Conservation (phyloP, 2,113 vertebrate species). For the Larimichthys polyactis region DNA sequence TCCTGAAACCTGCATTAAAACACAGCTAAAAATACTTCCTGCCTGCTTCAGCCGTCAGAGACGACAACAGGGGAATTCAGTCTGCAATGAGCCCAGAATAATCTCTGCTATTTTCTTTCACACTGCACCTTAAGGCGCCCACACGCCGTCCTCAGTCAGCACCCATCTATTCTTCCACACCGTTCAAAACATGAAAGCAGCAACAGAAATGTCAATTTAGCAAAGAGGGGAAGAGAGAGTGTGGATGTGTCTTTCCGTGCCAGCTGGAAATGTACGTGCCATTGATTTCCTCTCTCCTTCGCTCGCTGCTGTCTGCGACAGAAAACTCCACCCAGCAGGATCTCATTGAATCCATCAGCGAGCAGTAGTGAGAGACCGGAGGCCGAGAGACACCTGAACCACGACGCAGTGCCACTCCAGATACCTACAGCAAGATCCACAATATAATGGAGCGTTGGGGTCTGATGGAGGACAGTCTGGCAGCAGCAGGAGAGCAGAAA, state of each 20-base stretch:
- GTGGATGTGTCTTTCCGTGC: slow-evolving; percentile 17
- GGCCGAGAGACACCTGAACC: slow-evolving; percentile 36
- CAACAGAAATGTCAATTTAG: slow-evolving; percentile 49
- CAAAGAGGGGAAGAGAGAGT: slow-evolving; percentile 29
- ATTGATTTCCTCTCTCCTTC: slow-evolving; percentile 59
- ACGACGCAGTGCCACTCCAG: background rate
- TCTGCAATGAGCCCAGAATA: slow-evolving; percentile 39
- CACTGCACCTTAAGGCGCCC: slow-evolving; percentile 34
- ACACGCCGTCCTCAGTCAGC: slow-evolving; percentile 34
- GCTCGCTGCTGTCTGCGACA: background rate
- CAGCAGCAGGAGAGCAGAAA: background rate
- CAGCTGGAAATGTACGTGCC: slow-evolving; percentile 39
- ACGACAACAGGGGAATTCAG: slow-evolving; percentile 3
- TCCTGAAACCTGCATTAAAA: slow-evolving; percentile 34
- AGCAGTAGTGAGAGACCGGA: slow-evolving; percentile 8
- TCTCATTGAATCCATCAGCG: slow-evolving; percentile 30
- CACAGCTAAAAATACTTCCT: slow-evolving; percentile 55
- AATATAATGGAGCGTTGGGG: background rate
- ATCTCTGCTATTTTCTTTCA: slow-evolving; percentile 35
- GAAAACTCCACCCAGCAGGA: slow-evolving; percentile 25
- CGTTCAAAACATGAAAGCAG: slow-evolving; percentile 26
- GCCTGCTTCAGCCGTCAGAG: slow-evolving; percentile 32
- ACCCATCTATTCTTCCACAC: slow-evolving; percentile 9
- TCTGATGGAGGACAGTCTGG: too few species aligned
- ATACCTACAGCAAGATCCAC: background rate